phyloP scores from a whole-genome alignment of 2,113 vertebrate species.

The Lonchura striata region DNA sequence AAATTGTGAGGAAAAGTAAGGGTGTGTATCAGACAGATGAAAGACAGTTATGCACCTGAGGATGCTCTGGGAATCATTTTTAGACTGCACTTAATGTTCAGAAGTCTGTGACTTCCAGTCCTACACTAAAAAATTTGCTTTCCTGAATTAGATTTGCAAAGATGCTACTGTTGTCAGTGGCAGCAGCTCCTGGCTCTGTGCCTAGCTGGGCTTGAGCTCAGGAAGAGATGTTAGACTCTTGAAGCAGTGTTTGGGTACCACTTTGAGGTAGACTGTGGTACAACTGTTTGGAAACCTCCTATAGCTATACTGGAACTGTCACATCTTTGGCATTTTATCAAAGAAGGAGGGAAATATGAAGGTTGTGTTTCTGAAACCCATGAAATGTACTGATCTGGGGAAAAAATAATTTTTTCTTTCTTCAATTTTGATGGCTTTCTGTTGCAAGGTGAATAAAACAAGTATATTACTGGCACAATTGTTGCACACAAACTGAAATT shows the following conservation, averaged over 20 bases:
- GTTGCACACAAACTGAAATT: not conserved
- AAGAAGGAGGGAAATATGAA: not conserved
- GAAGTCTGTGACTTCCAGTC: not conserved
- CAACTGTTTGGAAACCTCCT: not conserved
- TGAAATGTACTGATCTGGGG: not conserved
- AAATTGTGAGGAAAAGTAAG: not conserved
- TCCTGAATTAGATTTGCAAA: slow-evolving; percentile 11
- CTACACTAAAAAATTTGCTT: not conserved
- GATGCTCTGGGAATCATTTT: not conserved
- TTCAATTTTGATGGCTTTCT: not conserved
- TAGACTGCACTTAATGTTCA: not conserved
- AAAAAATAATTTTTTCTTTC: not conserved
- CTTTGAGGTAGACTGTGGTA: slow-evolving; percentile 3
- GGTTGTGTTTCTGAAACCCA: not conserved
- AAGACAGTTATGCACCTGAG: not conserved
- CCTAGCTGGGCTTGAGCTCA: not conserved
- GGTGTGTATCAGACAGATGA: not conserved
- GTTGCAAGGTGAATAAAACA: not conserved
- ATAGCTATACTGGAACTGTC: not conserved
- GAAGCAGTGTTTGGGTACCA: slow-evolving; percentile 30
- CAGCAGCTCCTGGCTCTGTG: not conserved
- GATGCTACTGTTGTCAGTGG: not conserved
- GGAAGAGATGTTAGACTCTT: not conserved
- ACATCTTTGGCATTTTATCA: not conserved
- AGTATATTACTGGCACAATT: not conserved